Conservation (phyloP, 2,113 vertebrate species). For the Empidonax traillii region DNA sequence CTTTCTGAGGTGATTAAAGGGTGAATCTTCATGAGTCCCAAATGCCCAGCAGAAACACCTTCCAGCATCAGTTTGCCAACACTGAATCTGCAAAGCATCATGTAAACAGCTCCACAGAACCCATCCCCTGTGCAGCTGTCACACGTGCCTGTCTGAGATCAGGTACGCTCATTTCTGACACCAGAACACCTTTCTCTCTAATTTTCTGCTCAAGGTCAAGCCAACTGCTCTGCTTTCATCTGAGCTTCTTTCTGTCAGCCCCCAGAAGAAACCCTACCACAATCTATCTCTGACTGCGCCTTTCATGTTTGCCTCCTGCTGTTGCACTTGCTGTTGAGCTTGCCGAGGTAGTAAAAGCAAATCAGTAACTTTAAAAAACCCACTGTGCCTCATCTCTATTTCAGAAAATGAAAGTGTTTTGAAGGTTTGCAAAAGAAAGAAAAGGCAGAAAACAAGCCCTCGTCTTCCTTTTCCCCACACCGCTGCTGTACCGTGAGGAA, state of each 20-base stretch:
- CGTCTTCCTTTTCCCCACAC: background rate
- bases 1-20: background rate
- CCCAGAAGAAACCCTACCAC: background rate
- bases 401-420: background rate
- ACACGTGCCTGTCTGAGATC: background rate
- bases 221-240: background rate
- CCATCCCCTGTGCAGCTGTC: background rate
- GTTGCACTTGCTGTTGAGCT: background rate
- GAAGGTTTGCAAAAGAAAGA: background rate
- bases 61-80: background rate
- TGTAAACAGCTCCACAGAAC: background rate
- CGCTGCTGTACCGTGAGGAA: background rate
- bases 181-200: background rate
- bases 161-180: background rate
- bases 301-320: slow-evolving; percentile 12
- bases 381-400: background rate
- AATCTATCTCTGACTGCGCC: background rate
- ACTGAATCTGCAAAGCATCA: background rate
- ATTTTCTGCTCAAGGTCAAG: background rate
- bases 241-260: background rate
- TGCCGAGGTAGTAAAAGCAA: background rate
- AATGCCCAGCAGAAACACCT: background rate
- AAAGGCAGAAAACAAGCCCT: background rate
- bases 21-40: background rate
- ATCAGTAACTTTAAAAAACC: background rate